Base-by-base conservation (phyloP, 2,797 vertebrate species). In the Mormyrus proboscirostris region DNA sequence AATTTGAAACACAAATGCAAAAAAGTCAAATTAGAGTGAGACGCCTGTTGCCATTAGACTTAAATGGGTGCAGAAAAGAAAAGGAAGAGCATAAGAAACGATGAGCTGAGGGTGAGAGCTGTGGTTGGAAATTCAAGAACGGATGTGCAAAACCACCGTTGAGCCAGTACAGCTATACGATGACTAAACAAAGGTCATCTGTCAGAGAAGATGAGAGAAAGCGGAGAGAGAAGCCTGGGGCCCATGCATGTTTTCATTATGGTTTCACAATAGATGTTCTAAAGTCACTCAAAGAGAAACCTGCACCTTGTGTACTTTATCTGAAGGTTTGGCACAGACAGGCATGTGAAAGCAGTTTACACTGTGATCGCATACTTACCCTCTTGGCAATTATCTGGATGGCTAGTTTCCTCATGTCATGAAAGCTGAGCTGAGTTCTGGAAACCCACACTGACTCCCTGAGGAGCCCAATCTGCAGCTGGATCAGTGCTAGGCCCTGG, bases 381-480 rank as follows among this genome's bases (percentile, higher is more conserved):
- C 95, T 95, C 87, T 90, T 93, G 92, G 95, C 92, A 3, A 96
- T 95, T 92, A 96, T 92, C 65, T 96, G 95, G 0, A 90, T 89
- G 0, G 95, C 95, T 73, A 95, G 92, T 55, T 91, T 93, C 91
- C 90, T 93, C 33, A 95, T 94, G 12, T 94, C 92, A 12, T 90
- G 92, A 38, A 93, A 95, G 90, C 91, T 93, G 79, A 95, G 93
- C 88, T 92, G 93, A 1, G 92, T 41, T 0, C 91, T 90, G 0
- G 95, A 90, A 69, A 96, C 91, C 19, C 19, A 92, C 0, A 95
- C 93, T 90, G 92, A 65, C 92, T 96, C 95, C 89, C 95, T 94
- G 89, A 93, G 94, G 53, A 96, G 94, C 38, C 96, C 96, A 0
- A 96, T 93, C 93, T 96, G 94, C 92, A 96, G 95, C 83, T 92